phyloP scores from a whole-genome alignment of 2,888 invertebrate species.

The Sminthurinus aureus region DNA sequence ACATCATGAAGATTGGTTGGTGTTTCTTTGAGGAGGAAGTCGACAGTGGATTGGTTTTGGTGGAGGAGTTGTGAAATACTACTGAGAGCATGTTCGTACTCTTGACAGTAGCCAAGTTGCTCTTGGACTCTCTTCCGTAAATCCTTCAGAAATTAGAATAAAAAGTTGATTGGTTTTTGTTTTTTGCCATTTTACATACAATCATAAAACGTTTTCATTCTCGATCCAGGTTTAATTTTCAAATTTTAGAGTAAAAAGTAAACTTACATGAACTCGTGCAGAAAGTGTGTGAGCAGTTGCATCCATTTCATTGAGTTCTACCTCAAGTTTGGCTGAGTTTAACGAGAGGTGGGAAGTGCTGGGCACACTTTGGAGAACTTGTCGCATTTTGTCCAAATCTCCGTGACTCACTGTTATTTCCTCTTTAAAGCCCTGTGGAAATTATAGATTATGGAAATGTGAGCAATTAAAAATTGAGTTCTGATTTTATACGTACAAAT shows the following conservation, averaged over 20 bases:
- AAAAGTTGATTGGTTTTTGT: neutral
- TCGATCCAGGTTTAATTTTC: too few relatives aligned
- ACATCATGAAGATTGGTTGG: slow-evolving; percentile 51
- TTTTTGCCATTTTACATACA: too few relatives aligned
- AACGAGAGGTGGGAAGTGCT: slow-evolving; percentile 55
- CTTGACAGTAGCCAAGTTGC: slow-evolving; percentile 57
- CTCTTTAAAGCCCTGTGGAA: slow-evolving; percentile 54
- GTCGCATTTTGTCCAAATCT: slow-evolving; percentile 57
- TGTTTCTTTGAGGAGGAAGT: slow-evolving; percentile 54
- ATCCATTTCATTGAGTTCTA: slow-evolving; percentile 58
- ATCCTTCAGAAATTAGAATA: slow-evolving; percentile 44
- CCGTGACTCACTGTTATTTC: slow-evolving; percentile 55
- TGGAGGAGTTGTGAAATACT: slow-evolving; percentile 51
- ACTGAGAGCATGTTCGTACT: slow-evolving; percentile 55
- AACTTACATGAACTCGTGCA: slow-evolving; percentile 56
- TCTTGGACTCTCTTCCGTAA: slow-evolving; percentile 56
- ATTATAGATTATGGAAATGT: neutral
- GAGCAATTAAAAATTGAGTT: neutral
- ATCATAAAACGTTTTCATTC: too few relatives aligned
- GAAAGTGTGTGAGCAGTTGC: slow-evolving; percentile 57
- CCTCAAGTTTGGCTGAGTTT: slow-evolving; percentile 54
- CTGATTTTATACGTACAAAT: too few relatives aligned
- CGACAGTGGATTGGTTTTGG: slow-evolving; percentile 54
- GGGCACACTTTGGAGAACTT: slow-evolving; percentile 54
- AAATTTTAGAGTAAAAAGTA: neutral